A percentile compares a stretch with the other conserved stretches of the same genome.
phyloP scores from a whole-genome alignment of 2,797 vertebrate species.

The Cyprinodon diabolis region DNA sequence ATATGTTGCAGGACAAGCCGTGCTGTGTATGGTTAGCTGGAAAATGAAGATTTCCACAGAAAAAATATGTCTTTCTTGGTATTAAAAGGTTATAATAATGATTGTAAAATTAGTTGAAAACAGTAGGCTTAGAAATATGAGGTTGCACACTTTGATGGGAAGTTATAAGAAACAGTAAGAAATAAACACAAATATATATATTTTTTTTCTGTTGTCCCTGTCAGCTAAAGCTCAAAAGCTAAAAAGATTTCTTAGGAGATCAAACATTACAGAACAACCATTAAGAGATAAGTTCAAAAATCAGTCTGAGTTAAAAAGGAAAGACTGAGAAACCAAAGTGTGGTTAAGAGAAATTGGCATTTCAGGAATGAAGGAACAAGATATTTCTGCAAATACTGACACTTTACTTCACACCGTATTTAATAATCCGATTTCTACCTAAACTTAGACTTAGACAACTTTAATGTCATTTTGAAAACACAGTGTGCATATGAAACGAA shows the following conservation, averaged over 20 bases:
- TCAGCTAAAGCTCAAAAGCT: neutral
- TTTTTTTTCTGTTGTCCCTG: neutral
- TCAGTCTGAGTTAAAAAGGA: neutral
- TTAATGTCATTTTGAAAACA: too few relatives aligned
- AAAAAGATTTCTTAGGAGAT: neutral
- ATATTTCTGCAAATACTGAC: neutral
- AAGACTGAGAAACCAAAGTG: neutral
- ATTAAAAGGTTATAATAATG: neutral
- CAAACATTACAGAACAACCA: neutral
- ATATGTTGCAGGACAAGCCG: neutral
- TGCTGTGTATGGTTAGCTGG: neutral
- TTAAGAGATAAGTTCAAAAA: neutral
- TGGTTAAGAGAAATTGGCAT: neutral
- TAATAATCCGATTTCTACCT: neutral
- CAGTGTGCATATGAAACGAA: too few relatives aligned
- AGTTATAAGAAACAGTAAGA: neutral
- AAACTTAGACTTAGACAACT: too few relatives aligned
- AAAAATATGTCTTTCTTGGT: neutral
- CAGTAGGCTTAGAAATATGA: neutral
- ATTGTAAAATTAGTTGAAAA: neutral
- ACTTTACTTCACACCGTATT: slow-evolving; percentile 1
- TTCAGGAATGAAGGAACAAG: slow-evolving; percentile 5
- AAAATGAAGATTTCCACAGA: neutral
- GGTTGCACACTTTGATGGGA: neutral
- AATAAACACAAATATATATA: neutral